Evolutionary conservation across 2,797 vertebrate genomes (phyloP), one percentile per base, ranked within the genome.

Genomic region (Pristis pectinata): DNA sequence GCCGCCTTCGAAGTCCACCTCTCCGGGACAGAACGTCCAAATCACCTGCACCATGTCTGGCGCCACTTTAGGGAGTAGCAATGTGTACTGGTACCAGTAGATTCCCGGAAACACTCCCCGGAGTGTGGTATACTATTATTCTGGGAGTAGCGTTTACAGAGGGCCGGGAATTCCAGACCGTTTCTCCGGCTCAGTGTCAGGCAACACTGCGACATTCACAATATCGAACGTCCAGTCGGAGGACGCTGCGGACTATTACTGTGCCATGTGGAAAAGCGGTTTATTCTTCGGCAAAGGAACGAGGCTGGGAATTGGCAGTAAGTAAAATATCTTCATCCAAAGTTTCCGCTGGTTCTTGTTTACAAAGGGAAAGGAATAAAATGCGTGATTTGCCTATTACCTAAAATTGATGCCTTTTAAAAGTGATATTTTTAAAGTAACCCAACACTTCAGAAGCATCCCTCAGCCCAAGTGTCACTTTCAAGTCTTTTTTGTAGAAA

Each of bases 61-160:
- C 87, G 95, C 96, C 0, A 95, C 95, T 6, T 95, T 97, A 56
- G 94, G 93, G 0, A 74, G 96, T 0, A 95, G 95, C 0, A 96
- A 96, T 6, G 96, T 97, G 76, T 95, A 95, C 44, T 97, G 97
- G 97, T 97, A 95, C 95, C 97, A 96, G 95, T 96, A 96, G 95
- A 95, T 95, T 67, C 96, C 96, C 0, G 97, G 97, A 0, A 95
- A 93, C 0, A 22, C 96, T 76, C 96, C 97, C 0, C 95, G 77
- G 0, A 96, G 96, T 3, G 95, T 97, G 76, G 96, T 97, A 85
- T 96, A 96, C 13, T 97, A 97, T 95, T 95, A 95, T 61, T 96
- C 96, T 0, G 95, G 0, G 3, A 49, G 49, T 49, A 1, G 2
- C 96, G 53, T 94, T 96, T 67, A 95, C 96, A 94, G 96, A 95